These are phyloP conservation scores for Eulemur mongoz DNA, from an alignment of 2,797 vertebrate genomes.

Conservation along the genomic window DNA sequence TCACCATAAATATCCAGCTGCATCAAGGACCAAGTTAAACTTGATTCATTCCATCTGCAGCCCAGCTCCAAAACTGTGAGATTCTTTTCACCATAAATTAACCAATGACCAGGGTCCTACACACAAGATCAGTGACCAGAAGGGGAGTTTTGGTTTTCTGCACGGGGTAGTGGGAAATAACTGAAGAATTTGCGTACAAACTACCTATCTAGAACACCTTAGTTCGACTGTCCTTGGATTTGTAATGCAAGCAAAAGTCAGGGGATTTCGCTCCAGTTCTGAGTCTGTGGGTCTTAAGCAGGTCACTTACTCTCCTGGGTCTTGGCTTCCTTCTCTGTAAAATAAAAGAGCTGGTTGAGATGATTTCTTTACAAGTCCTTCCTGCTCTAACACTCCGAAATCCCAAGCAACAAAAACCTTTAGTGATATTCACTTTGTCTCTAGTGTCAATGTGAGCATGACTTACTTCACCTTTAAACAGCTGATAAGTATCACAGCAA, in stretches of 20 bases:
- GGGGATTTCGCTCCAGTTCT: constrained; percentile 20
- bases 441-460: too few relatives aligned
- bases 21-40: background rate
- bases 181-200: background rate
- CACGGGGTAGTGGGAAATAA: background rate
- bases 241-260: background rate
- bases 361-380: constrained; percentile 17
- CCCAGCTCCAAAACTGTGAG: background rate
- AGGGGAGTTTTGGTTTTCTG: background rate
- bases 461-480: background rate
- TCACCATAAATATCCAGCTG: background rate
- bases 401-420: background rate
- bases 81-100: background rate
- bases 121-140: background rate
- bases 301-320: constrained; percentile 66
- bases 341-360: background rate
- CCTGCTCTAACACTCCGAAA: background rate
- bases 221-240: background rate
- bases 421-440: background rate
- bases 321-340: constrained; percentile 55
- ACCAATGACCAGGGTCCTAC: background rate
- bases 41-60: background rate
- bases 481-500: background rate
- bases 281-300: background rate
- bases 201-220: background rate